These are phyloP conservation scores for Pipistrellus kuhlii DNA, from an alignment of 2,797 vertebrate species.

Conservation along the genomic window DNA sequence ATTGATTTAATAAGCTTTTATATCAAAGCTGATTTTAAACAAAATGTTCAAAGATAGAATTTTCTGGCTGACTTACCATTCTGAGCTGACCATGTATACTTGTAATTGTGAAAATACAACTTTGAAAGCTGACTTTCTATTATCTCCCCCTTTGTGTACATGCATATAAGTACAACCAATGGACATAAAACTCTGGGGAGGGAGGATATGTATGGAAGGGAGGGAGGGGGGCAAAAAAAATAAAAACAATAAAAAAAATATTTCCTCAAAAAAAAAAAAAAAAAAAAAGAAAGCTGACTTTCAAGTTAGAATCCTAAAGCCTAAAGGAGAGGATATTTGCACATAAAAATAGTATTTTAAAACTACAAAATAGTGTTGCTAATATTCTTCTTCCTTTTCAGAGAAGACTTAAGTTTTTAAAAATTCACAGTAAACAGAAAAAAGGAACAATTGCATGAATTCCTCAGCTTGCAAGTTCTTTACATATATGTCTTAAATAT, in stretches of 20 bases:
- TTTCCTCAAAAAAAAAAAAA: too few species aligned
- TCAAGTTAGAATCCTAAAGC: constrained; percentile 45
- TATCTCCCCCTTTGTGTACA: too few species aligned
- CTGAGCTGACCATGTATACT: background rate
- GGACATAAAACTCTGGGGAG: too few species aligned
- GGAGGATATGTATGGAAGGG: too few species aligned
- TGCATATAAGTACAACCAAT: too few species aligned
- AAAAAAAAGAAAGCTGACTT: constrained; percentile 56
- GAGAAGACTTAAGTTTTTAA: background rate
- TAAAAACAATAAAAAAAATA: too few species aligned
- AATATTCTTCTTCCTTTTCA: constrained; percentile 16
- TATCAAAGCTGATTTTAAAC: constrained; percentile 21
- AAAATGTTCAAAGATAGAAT: constrained; percentile 40
- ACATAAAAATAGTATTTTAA: constrained; percentile 12
- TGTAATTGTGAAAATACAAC: constrained; percentile 5
- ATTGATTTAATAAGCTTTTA: constrained; percentile 42
- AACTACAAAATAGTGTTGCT: background rate
- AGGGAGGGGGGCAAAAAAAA: too few species aligned
- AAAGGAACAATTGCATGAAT: constrained; percentile 15
- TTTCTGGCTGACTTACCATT: constrained; percentile 40
- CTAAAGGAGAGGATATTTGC: background rate
- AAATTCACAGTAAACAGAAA: constrained; percentile 13
- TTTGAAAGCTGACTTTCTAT: constrained; percentile 53
- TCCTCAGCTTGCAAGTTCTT: background rate
- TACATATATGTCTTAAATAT: background rate